phyloP scores from a whole-genome alignment of 2,113 vertebrate species.

The Verasper variegatus region DNA sequence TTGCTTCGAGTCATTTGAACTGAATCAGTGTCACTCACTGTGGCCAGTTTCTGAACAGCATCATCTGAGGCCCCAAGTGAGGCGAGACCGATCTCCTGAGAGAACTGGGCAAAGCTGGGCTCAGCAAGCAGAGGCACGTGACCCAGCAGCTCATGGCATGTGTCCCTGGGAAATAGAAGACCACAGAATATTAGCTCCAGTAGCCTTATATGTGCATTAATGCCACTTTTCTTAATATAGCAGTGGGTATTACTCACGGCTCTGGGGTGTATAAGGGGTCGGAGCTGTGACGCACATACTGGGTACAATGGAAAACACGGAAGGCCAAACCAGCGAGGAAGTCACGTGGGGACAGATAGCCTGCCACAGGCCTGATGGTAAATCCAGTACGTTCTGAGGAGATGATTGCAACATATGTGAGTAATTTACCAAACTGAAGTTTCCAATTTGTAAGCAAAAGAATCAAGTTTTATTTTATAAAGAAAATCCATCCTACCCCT shows the following conservation, averaged over 20 bases:
- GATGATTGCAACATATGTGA: not conserved
- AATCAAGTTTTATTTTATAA: not conserved
- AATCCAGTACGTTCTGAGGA: conserved; percentile 93
- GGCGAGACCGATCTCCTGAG: conserved; percentile 96
- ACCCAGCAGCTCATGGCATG: conserved; percentile 96
- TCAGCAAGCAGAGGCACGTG: conserved; percentile 97
- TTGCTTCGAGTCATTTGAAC: not conserved
- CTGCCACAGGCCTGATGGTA: conserved; percentile 95
- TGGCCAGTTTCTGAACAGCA: conserved; percentile 94
- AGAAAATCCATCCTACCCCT: conserved; percentile 82
- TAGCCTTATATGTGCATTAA: not conserved
- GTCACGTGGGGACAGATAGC: conserved; percentile 95
- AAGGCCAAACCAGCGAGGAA: conserved; percentile 98
- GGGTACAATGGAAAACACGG: conserved; percentile 98
- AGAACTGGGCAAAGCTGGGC: conserved; percentile 98
- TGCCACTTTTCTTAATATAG: not conserved
- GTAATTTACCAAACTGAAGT: not conserved
- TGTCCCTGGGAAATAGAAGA: conserved; percentile 84
- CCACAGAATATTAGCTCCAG: not conserved
- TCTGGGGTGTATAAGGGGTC: conserved; percentile 98
- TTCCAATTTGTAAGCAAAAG: not conserved
- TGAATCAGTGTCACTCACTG: conserved; percentile 80
- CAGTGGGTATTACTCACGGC: conserved; percentile 87
- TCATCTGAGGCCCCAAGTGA: conserved; percentile 98
- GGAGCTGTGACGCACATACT: conserved; percentile 96